Base-by-base conservation (phyloP, 2,113 vertebrate genomes). In the Chlorocebus sabaeus region DNA sequence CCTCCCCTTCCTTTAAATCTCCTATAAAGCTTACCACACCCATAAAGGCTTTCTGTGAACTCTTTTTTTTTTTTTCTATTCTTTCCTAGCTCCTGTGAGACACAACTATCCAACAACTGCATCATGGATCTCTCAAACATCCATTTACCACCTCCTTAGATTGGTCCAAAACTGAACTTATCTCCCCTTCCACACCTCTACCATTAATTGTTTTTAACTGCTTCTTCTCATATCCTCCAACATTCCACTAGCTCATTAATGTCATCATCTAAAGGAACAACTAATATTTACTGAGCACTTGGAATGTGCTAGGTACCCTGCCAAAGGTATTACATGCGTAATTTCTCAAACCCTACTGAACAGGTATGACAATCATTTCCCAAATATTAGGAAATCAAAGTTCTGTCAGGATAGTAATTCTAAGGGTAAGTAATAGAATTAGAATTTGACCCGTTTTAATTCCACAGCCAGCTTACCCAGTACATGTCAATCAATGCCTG, bases 271-370 rank as follows among this genome's bases (percentile, higher is more conserved):
- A 92, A 75, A 95, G 83, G 95, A 97, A 98, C 93, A 96, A 87
- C 97, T 92, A 98, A 97, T 96, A 98, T 98, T 98, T 97, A 98
- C 38, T 57, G 43, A 97, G 79, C 75, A 87, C 92, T 90, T 76
- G 92, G 81, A 91, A 82, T 22, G 52, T 78, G 72, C 85, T 50
- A 73, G 30, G 50, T 83, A 57, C 67, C 94, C 89, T 85, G 81
- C 89, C 98, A 97, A 96, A 59, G 52, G 83, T 61, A 95, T 97
- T 93, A 80, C 70, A 87, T 75, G 86, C 6, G 0, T 87, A 93
- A 92, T 97, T 97, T 79, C 48, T 79, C 90, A 95, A 94, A 83
- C 35, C 75, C 68, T 86, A 70, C 86, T 90, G 40, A 92, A 61
- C 86, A 90, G 83, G 79, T 55, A 87, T 23, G 70, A 43, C 75